phyloP scores from a whole-genome alignment of 1,140 invertebrate genomes.

The Bombus sibiricus region DNA sequence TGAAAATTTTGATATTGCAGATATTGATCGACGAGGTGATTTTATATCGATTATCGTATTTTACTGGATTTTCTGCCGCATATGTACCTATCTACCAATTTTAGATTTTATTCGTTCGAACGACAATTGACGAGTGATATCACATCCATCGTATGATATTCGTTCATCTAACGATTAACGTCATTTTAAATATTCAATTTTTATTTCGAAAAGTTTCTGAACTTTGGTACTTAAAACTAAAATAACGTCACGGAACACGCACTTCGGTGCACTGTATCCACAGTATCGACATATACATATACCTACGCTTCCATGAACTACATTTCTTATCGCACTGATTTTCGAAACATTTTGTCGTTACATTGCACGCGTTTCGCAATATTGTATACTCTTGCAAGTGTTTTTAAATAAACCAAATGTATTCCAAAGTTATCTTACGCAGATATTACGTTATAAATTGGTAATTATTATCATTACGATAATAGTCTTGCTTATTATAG shows the following conservation, averaged over 20 bases:
- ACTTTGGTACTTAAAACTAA: background rate
- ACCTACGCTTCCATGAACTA: background rate
- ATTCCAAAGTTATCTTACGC: background rate
- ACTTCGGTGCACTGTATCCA: background rate
- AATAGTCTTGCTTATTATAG: background rate
- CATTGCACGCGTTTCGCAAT: background rate
- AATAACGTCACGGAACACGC: background rate
- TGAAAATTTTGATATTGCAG: too few species aligned
- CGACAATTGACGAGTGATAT: accelerated
- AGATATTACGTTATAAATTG: background rate
- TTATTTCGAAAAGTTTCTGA: background rate
- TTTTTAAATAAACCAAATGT: background rate
- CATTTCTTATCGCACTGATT: background rate
- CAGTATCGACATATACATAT: background rate
- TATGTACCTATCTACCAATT: too few species aligned
- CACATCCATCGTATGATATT: background rate
- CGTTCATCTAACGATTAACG: background rate
- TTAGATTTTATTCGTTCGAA: too few species aligned
- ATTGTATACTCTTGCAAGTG: background rate
- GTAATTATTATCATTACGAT: background rate
- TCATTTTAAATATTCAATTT: background rate
- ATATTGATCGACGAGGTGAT: too few species aligned
- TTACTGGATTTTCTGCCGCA: too few species aligned
- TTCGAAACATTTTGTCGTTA: slow-evolving; percentile 2
- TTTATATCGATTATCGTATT: too few species aligned